Evolutionary conservation across 2,888 invertebrate genomes (phyloP).

Genomic region (Deilephila elpenor): DNA sequence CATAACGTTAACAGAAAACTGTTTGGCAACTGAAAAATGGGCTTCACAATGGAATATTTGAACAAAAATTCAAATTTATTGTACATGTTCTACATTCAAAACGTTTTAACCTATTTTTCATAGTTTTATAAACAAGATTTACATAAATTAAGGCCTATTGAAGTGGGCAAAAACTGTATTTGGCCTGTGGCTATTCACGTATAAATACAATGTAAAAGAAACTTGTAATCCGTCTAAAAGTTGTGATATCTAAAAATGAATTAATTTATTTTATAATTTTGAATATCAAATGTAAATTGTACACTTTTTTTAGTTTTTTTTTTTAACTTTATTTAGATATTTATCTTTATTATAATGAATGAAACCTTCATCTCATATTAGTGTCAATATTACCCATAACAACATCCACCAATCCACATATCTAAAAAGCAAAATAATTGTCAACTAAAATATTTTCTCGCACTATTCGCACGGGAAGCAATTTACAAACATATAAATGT

Average conservation of each 20-base stretch:
- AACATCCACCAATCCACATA: neutral
- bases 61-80: neutral
- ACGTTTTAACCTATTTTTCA: neutral
- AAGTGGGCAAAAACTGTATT: too few species aligned
- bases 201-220: too few species aligned
- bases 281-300: too few species aligned
- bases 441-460: slow-evolving; percentile 4
- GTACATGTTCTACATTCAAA: neutral
- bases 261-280: too few species aligned
- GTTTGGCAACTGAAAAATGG: slow-evolving; percentile 41
- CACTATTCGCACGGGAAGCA: slow-evolving; percentile 30
- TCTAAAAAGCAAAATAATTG: neutral
- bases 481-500: slow-evolving; percentile 52
- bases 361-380: too few species aligned
- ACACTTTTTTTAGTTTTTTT: too few species aligned
- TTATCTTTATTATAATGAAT: too few species aligned
- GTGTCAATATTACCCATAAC: neutral
- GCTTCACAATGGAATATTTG: neutral
- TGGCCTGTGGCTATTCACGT: too few species aligned
- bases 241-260: too few species aligned
- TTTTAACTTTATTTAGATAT: too few species aligned
- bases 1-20: slow-evolving; percentile 35
- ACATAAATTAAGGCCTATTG: too few species aligned
- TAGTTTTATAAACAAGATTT: neutral
- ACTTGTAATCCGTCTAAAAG: too few species aligned